phyloP scores from a whole-genome alignment of 2,797 vertebrate species.

The Bufotes viridis region DNA sequence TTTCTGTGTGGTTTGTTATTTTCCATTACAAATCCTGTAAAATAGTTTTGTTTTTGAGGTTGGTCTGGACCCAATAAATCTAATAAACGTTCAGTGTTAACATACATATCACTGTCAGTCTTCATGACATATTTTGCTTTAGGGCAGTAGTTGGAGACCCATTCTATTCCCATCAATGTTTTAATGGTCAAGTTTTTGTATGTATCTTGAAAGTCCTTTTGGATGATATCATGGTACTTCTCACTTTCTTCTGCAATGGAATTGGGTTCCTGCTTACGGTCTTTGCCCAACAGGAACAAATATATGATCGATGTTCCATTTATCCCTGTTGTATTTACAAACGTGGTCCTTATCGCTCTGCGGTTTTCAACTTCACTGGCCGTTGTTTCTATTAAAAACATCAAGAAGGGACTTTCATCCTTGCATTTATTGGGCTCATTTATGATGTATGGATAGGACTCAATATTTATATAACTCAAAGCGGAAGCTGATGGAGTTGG shows the following conservation, averaged over 20 bases:
- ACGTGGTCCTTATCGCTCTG: not conserved
- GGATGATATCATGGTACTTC: slow-evolving; percentile 49
- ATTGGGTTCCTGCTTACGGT: fast-evolving
- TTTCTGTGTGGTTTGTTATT: not conserved
- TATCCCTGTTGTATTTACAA: not conserved
- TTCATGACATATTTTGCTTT: slow-evolving; percentile 59
- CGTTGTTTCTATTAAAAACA: slow-evolving; percentile 53
- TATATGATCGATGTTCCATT: not conserved
- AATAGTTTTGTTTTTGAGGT: slow-evolving; percentile 48
- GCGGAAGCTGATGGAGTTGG: not conserved
- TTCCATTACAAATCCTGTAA: slow-evolving; percentile 51
- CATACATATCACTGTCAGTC: slow-evolving; percentile 61
- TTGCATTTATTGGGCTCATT: slow-evolving; percentile 60
- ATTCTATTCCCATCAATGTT: slow-evolving; percentile 61
- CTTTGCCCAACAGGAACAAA: slow-evolving; percentile 49
- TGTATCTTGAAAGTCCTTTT: slow-evolving; percentile 63
- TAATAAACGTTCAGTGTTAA: slow-evolving; percentile 49
- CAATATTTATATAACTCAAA: slow-evolving; percentile 13
- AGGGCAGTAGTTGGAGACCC: slow-evolving; percentile 57
- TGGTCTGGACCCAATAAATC: slow-evolving; percentile 44
- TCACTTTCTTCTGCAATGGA: slow-evolving; percentile 7
- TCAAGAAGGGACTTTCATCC: slow-evolving; percentile 38
- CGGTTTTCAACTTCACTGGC: slow-evolving; percentile 15
- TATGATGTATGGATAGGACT: slow-evolving; percentile 30
- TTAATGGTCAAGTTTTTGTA: slow-evolving; percentile 62